Conservation (phyloP, 1,140 invertebrate species). For the Aphidius gifuensis region DNA sequence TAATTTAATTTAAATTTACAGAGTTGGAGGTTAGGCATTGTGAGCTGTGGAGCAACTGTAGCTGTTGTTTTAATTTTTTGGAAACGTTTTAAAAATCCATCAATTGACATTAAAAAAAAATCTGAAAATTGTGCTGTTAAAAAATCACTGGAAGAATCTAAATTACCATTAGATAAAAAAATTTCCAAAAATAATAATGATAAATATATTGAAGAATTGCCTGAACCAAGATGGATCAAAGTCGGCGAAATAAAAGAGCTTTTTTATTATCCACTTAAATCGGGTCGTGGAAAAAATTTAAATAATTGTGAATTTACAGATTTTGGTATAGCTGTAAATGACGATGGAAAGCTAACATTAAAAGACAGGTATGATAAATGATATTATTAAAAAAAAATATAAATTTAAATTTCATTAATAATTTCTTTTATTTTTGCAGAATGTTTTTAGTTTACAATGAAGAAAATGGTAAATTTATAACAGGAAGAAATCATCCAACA, state of each 20-base stretch:
- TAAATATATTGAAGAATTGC: conserved; percentile 17
- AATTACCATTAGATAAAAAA: background rate
- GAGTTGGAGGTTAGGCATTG: conserved; percentile 13
- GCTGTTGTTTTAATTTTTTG: conserved; percentile 8
- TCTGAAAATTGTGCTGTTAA: background rate
- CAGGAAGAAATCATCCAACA: conserved; percentile 39
- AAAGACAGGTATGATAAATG: conserved; percentile 38
- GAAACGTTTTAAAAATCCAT: background rate
- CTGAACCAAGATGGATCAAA: conserved; percentile 37
- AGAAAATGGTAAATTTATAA: conserved; percentile 38
- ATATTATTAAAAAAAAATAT: background rate
- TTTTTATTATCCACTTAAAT: conserved; percentile 47
- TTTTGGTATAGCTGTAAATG: conserved; percentile 36
- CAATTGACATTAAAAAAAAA: background rate
- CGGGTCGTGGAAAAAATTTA: conserved; percentile 38
- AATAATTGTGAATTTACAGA: conserved; percentile 39
- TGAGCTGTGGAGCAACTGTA: conserved; percentile 7
- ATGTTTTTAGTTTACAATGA: conserved; percentile 46
- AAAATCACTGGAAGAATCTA: background rate
- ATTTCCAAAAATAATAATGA: background rate
- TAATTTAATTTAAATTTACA: background rate
- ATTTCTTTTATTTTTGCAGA: conserved; percentile 27
- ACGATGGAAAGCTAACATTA: conserved; percentile 28
- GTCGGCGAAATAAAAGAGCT: conserved; percentile 42
- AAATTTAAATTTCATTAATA: background rate